phyloP scores from a whole-genome alignment of 2,888 invertebrate species.

The Lissonota sp. region DNA sequence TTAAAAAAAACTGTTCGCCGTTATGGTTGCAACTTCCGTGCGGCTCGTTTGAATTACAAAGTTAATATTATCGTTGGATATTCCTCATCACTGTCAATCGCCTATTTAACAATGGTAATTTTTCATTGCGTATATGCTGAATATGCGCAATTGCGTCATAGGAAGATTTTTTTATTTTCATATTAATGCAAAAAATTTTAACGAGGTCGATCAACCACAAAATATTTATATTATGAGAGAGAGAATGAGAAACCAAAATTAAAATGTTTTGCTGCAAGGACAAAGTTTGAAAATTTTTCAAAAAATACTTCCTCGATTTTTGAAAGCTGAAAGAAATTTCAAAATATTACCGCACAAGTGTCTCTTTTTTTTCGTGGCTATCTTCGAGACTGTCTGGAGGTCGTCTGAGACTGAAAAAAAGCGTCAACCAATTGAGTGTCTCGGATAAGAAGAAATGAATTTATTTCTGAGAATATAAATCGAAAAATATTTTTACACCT shows the following conservation, averaged over 20 bases:
- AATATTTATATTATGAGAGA: background rate
- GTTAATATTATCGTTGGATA: background rate
- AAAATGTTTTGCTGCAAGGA: too few relatives aligned
- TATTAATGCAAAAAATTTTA: conserved; percentile 22
- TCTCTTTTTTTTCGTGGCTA: conserved; percentile 11
- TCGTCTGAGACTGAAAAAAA: conserved; percentile 5
- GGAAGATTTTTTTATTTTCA: background rate
- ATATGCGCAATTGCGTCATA: conserved; percentile 22
- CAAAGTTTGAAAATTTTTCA: too few relatives aligned
- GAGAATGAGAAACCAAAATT: too few relatives aligned
- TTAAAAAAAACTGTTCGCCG: background rate
- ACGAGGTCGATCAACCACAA: conserved; percentile 36
- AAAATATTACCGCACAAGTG: background rate
- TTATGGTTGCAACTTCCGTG: background rate
- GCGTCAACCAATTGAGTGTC: conserved; percentile 16
- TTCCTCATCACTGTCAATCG: conserved; percentile 16
- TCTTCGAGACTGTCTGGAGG: conserved; percentile 14
- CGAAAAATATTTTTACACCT: conserved; percentile 11
- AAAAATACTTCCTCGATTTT: background rate
- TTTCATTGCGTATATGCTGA: conserved; percentile 7
- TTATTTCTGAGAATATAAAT: background rate
- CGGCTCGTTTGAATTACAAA: conserved; percentile 41
- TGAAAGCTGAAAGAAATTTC: background rate
- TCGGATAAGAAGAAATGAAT: background rate
- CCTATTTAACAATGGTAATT: conserved; percentile 53